Conservation (phyloP, 1,140 invertebrate species). For the Goniozus legneri region DNA sequence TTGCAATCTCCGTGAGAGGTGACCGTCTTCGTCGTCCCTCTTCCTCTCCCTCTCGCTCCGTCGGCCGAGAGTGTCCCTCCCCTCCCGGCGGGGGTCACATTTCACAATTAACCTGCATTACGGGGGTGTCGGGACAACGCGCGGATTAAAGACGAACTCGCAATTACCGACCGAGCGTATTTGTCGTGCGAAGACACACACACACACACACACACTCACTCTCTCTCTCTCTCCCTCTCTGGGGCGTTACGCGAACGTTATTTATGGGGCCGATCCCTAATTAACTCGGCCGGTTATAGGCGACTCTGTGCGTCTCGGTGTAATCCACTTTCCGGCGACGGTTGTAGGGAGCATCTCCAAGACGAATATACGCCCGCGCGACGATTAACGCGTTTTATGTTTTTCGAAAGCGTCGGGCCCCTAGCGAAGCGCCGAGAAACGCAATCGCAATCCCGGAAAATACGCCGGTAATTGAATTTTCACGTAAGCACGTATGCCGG, state of each 20-base stretch:
- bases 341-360: too few relatives aligned
- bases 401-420: too few relatives aligned
- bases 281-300: slow-evolving; percentile 23
- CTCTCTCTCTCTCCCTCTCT: neutral
- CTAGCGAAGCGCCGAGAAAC: too few relatives aligned
- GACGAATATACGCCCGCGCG: slow-evolving; percentile 2
- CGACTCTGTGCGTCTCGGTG: too few relatives aligned
- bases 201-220: neutral
- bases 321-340: slow-evolving; percentile 27
- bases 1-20: too few relatives aligned
- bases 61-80: neutral
- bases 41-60: slow-evolving; percentile 7
- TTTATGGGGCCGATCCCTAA: slow-evolving; percentile 23
- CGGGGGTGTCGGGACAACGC: slow-evolving; percentile 5
- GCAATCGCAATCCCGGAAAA: too few relatives aligned
- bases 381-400: neutral
- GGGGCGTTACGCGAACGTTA: slow-evolving; percentile 12
- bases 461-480: too few relatives aligned
- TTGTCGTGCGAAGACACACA: too few relatives aligned
- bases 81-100: slow-evolving; percentile 11
- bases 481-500: too few relatives aligned
- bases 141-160: slow-evolving; percentile 18
- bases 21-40: slow-evolving; percentile 7
- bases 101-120: slow-evolving; percentile 18
- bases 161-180: slow-evolving; percentile 15